Conservation (phyloP, 92 coral and sea anemone genomes). For the Parazoanthus swiftii region DNA sequence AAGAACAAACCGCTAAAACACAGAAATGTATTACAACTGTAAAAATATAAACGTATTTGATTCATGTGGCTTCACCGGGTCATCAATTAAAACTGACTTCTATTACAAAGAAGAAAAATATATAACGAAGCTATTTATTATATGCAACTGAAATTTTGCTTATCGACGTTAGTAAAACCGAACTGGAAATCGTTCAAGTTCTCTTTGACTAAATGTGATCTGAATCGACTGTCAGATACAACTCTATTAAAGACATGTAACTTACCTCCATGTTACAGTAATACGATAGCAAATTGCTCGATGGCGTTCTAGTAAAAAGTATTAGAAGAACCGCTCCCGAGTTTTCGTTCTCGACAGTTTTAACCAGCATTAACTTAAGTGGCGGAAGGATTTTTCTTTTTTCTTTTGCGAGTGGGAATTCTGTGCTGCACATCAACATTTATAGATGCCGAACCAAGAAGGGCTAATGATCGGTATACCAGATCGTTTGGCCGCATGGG, state of each 20-base stretch:
- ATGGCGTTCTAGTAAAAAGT: neutral
- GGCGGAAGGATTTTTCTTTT: neutral
- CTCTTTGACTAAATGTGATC: neutral
- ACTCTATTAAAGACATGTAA: no score
- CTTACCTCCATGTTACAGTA: neutral
- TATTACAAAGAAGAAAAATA: neutral
- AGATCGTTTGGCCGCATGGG: neutral
- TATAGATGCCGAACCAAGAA: no score
- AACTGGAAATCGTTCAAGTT: neutral
- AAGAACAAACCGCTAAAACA: neutral
- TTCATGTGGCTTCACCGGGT: neutral
- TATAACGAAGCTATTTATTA: no score
- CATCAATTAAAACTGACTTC: neutral
- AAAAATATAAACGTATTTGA: no score
- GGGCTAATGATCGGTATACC: neutral
- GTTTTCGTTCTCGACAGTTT: neutral
- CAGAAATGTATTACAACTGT: neutral
- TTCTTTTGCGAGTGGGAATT: neutral
- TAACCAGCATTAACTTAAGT: neutral
- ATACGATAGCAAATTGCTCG: neutral
- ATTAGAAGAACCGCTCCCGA: neutral
- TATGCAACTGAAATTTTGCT: neutral
- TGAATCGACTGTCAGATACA: neutral
- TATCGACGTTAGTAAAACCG: neutral
- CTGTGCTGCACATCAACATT: neutral